These are phyloP conservation scores for Protodeltote pygarga DNA, from an alignment of 2,888 invertebrate species.

Conservation along the genomic window DNA sequence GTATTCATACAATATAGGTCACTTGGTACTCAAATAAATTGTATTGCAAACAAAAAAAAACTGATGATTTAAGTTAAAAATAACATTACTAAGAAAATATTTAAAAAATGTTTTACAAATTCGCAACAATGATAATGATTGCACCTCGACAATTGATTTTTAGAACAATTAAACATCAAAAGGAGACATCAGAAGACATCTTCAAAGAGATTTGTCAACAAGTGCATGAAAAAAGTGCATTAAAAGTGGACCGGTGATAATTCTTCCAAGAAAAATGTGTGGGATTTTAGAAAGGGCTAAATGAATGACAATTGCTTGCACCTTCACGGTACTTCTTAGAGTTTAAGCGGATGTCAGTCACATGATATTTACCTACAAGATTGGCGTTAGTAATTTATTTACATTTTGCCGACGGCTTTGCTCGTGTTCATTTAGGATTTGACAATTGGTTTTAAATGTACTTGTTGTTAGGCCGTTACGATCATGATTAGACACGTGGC, in stretches of 20 bases:
- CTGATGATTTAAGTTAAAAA: not conserved
- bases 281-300: conserved; percentile 21
- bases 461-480: too few species aligned
- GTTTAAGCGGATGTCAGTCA: not conserved
- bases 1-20: too few species aligned
- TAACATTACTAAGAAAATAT: too few species aligned
- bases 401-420: too few species aligned
- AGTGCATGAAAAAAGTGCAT: conserved; percentile 43
- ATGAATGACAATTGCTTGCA: conserved; percentile 19
- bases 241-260: conserved; percentile 53
- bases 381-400: too few species aligned
- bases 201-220: conserved; percentile 74
- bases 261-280: conserved; percentile 64
- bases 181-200: conserved; percentile 61
- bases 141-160: conserved; percentile 51
- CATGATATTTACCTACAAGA: too few species aligned
- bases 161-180: conserved; percentile 68
- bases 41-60: not conserved
- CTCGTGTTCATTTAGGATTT: too few species aligned
- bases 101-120: conserved; percentile 20
- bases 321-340: conserved; percentile 20
- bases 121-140: conserved; percentile 20
- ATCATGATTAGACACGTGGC: too few species aligned
- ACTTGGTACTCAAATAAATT: too few species aligned
- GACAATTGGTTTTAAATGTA: too few species aligned